Evolutionary conservation across 1,140 invertebrate genomes (phyloP), one percentile per base, ranked within the genome.

Genomic region (Dufourea novaeangliae): DNA sequence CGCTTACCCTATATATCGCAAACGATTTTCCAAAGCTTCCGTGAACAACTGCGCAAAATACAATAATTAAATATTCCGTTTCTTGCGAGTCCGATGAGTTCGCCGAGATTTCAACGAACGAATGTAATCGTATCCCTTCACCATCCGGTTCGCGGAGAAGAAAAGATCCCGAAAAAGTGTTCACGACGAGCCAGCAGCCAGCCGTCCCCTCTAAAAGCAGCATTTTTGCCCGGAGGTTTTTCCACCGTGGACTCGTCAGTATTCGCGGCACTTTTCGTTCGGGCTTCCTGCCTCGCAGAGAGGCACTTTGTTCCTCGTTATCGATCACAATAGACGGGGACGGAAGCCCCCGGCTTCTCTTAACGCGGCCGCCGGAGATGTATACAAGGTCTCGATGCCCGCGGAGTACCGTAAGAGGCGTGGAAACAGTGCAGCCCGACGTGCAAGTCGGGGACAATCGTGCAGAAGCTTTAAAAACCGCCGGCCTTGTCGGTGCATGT

Each of bases 221-320:
- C 50, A 66, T 37, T 54, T 54, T 63, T 44, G 27, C 34, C 44
- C 25, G 0, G 32, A 44, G 46, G 17, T 78, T 78, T 78, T 75
- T 75, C 22, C 34, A 2, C 52, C 25, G 41, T 29, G 41, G 66
- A 39, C 54, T 69, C 54, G 17, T 29, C 25, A 46, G 20, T 46
- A 61, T 69, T 69, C 74, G 57, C 37, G 57, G 34, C 29, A 73
- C 70, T 73, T 67, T 71, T 50, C 62, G 32, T 59, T 41, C 67
- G 32, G 37, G 27, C 46, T 78, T 71, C 67, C 66, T 62, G 59
- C 66, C 37, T 52, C 32, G 32, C 52, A 25, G 56, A 79, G 63
- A 32, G 72, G 64, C 64, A 79, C 78, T 79, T 75, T 75, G 64
- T 75, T 67, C 64, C 72, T 69, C 78, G 78, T 75, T 79, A 80